Evolutionary conservation across 2,888 invertebrate genomes (phyloP), one percentile per base, ranked within the genome.

Genomic region (Epsilonema sp.): DNA sequence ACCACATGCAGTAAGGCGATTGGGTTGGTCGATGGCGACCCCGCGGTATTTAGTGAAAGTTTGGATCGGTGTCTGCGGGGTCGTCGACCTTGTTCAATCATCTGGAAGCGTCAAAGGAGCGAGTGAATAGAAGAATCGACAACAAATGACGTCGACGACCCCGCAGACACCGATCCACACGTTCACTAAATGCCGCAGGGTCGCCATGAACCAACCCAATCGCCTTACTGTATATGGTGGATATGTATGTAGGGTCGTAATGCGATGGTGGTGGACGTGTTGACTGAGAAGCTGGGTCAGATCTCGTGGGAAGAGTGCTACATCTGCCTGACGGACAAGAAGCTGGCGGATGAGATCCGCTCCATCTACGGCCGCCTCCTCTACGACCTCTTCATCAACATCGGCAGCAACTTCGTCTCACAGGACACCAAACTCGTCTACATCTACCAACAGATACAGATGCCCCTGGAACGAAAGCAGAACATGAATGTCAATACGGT

Each of bases 251-350:
- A 65, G 64, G 65, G 65, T 24, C 58, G 65, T 45, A 66, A 66
- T 52, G 57, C 55, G 40, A 59, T 58, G 48, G 59, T 62, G 20
- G 63, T 66, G 41, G 54, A 58, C 16, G 60, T 63, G 44, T 63
- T 66, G 44, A 65, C 65, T 4, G 55, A 61, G 44, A 55, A 63
- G 45, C 53, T 66, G 46, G 54, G 58, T 49, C 64, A 64, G 49
- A 55, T 66, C 47, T 63, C 62, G 1, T 66, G 65, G 65, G 59
- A 62, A 26, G 64, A 66, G 47, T 63, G 63, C 2, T 66, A 60
- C 55, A 55, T 58, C 19, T 64, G 64, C 51, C 56, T 66, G 37
- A 57, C 58, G 49, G 61, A 65, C 49, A 54, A 55, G 22, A 47
- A 57, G 21, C 51, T 66, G 11, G 65, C 65, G 2, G 65, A 65